A percentile compares a stretch with the other conserved stretches of the same genome.
These are phyloP conservation scores for Drosophila bipectinata DNA, from an alignment of 1,140 invertebrate species.

Conservation along the genomic window DNA sequence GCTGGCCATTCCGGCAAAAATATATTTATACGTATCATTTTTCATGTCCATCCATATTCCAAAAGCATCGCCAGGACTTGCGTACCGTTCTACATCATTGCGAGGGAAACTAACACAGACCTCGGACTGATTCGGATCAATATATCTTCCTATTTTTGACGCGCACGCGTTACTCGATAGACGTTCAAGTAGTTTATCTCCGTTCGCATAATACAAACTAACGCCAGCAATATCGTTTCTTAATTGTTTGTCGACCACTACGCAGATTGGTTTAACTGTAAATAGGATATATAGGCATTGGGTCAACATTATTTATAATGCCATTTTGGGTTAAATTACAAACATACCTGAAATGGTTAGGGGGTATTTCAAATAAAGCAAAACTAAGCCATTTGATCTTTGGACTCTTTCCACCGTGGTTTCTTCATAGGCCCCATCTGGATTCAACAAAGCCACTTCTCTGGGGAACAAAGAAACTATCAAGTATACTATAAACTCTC, in stretches of 20 bases:
- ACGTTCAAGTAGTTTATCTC: not conserved
- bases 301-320: not conserved
- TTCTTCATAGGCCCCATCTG: not conserved
- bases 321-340: not conserved
- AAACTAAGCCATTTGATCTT: not conserved
- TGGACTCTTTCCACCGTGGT: not conserved
- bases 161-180: not conserved
- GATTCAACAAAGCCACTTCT: not conserved
- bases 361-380: not conserved
- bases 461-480: not conserved
- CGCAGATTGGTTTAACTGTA: not conserved
- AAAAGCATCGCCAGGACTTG: not conserved
- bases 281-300: not conserved
- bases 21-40: not conserved
- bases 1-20: slow-evolving; percentile 8
- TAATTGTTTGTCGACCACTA: not conserved
- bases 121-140: not conserved
- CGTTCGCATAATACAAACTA: not conserved
- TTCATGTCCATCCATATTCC: not conserved
- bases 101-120: not conserved
- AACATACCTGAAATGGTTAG: not conserved
- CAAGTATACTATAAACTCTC: no score
- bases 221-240: not conserved
- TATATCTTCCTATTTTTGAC: not conserved
- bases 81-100: no score